Percentiles rank a stretch among this genome's conserved stretches.
phyloP scores from a whole-genome alignment of 2,113 vertebrate genomes.

The Coreoperca whiteheadi region DNA sequence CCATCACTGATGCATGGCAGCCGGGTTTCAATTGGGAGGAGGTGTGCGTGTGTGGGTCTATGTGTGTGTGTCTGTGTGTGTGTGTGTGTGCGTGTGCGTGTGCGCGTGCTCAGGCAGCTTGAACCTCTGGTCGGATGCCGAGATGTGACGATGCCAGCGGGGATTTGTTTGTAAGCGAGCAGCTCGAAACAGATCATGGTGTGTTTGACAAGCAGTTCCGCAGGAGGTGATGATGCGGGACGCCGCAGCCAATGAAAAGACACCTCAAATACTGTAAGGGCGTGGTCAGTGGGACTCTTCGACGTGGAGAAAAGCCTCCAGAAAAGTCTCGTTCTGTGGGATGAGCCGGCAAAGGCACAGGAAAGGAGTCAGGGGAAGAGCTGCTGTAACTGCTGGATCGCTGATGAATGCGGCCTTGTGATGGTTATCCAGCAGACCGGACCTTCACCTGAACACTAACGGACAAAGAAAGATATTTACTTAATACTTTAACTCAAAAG shows the following conservation, averaged over 20 bases:
- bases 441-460: too few species aligned
- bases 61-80: constrained; percentile 17
- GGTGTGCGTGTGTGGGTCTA: constrained; percentile 16
- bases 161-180: constrained; percentile 45
- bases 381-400: not conserved
- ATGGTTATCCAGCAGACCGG: too few species aligned
- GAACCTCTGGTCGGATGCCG: constrained; percentile 32
- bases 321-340: not conserved
- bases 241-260: not conserved
- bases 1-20: constrained; percentile 65
- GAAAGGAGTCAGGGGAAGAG: not conserved
- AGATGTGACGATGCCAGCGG: constrained; percentile 46
- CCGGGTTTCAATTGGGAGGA: constrained; percentile 36
- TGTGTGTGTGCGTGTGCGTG: constrained; percentile 16
- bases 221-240: not conserved
- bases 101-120: constrained; percentile 25
- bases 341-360: not conserved
- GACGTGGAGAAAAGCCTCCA: not conserved
- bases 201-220: constrained; percentile 34
- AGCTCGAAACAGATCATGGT: constrained; percentile 27
- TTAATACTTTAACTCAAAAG: too few species aligned
- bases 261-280: not conserved
- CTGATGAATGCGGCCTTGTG: not conserved
- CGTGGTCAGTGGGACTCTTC: not conserved
- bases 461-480: too few species aligned